Evolutionary conservation across 2,888 invertebrate species (phyloP), one percentile per base, ranked within the genome.

Genomic region (Andrena bucephala): DNA sequence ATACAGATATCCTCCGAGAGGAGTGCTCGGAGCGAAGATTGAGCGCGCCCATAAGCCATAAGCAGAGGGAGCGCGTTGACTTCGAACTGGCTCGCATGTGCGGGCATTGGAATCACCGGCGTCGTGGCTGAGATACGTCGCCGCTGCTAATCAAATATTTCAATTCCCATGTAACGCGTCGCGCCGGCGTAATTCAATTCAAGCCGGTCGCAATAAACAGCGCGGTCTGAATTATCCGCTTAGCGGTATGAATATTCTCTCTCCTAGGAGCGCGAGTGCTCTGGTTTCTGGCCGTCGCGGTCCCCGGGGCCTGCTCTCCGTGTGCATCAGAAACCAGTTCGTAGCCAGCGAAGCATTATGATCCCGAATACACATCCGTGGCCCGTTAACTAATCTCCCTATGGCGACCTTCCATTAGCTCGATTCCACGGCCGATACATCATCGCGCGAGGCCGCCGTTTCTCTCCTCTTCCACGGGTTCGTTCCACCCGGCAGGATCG

Each of bases 311-410:
- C 48, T 57, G 79, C 65, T 67, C 77, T 71, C 68, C 73, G 72
- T 72, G 81, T 81, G 50, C 42, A 80, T 84, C 81, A 67, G 78
- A 87, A 90, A 91, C 90, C 90, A 90, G 91, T 91, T 91, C 87
- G 87, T 86, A 88, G 83, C 81, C 90, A 83, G 84, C 85, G 89
- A 90, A 90, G 89, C 91, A 89, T 91, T 90, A 91, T 91, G 90
- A 89, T 87, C 87, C 86, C 88, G 90, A 84, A 90, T 90, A 87
- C 87, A 87, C 91, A 90, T 90, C 85, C 84, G 83, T 85, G 85
- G 80, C 74, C 88, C 88, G 91, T 90, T 91, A 91, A 91, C 90
- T 92, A 91, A 92, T 92, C 90, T 90, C 84, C 86, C 89, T 90
- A 88, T 84, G 81, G 86, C 87, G 90, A 87, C 89, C 90, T 90